Conservation (phyloP, 2,113 vertebrate genomes). For the Rhadina sibilatrix region DNA sequence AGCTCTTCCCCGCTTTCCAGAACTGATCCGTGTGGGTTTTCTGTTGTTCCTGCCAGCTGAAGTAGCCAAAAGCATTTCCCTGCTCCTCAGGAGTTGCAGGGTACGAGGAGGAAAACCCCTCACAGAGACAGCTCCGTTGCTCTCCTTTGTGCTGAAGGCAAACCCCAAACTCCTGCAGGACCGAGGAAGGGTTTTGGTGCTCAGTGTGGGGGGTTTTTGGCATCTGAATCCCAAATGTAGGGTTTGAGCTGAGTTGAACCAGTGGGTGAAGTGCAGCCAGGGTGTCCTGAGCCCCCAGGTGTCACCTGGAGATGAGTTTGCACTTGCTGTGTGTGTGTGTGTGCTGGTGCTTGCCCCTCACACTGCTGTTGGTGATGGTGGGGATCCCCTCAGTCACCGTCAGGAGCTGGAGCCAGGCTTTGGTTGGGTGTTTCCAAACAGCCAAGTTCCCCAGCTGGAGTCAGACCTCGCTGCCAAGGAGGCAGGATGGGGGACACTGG, state of each 20-base stretch:
- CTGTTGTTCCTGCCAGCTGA: not conserved
- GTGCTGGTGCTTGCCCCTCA: not conserved
- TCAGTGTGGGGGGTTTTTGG: not conserved
- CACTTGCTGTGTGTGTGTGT: not conserved
- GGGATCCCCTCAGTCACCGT: accelerated
- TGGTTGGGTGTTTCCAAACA: not conserved
- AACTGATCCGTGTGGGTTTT: accelerated
- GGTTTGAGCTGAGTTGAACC: not conserved
- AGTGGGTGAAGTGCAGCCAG: not conserved
- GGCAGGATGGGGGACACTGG: not conserved
- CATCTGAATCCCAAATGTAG: not conserved
- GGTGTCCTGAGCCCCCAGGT: not conserved
- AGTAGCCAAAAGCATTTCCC: not conserved
- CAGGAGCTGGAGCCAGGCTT: not conserved
- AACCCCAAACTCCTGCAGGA: not conserved
- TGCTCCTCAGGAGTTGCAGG: not conserved
- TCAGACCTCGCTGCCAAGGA: not conserved
- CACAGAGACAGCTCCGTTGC: not conserved
- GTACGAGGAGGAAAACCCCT: not conserved
- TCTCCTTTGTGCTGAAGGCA: not conserved
- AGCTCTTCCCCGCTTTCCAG: not conserved
- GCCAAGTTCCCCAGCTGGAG: not conserved
- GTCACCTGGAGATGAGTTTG: not conserved
- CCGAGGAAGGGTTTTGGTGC: not conserved
- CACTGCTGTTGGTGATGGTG: not conserved